Evolutionary conservation across 2,113 vertebrate species (phyloP).

Genomic region (Ibidorhyncha struthersii): DNA sequence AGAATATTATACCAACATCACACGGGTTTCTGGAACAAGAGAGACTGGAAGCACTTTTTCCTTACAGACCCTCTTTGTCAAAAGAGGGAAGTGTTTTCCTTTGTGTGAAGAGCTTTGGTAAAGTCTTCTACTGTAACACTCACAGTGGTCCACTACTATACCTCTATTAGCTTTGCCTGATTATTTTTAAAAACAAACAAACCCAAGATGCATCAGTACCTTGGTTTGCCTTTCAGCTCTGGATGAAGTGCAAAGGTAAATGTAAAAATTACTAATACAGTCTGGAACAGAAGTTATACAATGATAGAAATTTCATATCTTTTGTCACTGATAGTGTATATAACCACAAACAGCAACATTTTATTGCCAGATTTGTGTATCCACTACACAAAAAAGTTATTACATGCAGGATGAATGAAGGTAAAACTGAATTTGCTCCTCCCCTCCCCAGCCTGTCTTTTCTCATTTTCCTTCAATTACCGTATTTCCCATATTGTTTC

Average conservation of each 20-base stretch:
- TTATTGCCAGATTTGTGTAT: not conserved
- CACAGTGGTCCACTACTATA: not conserved
- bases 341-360: not conserved
- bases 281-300: not conserved
- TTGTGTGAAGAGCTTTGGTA: not conserved
- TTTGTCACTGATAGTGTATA: not conserved
- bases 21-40: not conserved
- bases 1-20: not conserved
- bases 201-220: not conserved
- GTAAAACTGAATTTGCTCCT: not conserved
- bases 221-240: not conserved
- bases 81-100: not conserved
- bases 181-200: not conserved
- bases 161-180: not conserved
- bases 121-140: not conserved
- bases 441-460: not conserved
- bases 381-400: not conserved
- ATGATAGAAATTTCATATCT: not conserved
- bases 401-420: not conserved
- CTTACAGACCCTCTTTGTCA: not conserved
- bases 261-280: not conserved
- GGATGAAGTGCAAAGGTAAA: not conserved
- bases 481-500: constrained; percentile 14
- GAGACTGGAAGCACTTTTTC: not conserved
- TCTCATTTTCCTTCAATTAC: not conserved